Evolutionary conservation across 1,140 invertebrate genomes (phyloP).

Genomic region (Ceratina australensis): DNA sequence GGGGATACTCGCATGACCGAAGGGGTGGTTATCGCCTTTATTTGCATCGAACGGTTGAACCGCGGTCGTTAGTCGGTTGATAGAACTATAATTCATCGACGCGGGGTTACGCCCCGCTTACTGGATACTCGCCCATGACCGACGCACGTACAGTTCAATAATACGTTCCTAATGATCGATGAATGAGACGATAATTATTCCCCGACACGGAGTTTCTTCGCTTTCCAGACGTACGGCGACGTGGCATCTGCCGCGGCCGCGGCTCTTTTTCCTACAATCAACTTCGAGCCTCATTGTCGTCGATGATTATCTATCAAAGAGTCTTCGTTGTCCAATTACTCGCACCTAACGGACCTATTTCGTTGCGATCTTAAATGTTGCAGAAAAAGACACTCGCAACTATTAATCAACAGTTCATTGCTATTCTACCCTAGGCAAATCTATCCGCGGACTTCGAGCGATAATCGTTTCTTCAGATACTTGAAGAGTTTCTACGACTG

Average conservation of each 20-base stretch:
- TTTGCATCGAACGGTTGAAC: constrained; percentile 39
- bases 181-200: constrained; percentile 69
- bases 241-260: constrained; percentile 21
- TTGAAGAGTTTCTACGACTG: neutral
- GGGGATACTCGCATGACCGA: neutral
- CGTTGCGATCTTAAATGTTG: constrained; percentile 16
- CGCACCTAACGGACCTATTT: neutral
- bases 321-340: neutral
- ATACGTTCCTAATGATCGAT: constrained; percentile 66
- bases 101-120: constrained; percentile 49
- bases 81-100: constrained; percentile 52
- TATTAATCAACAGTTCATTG: constrained; percentile 1
- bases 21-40: constrained; percentile 50
- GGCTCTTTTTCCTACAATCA: constrained; percentile 44
- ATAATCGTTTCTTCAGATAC: neutral
- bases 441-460: neutral
- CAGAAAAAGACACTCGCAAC: neutral
- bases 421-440: neutral
- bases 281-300: constrained; percentile 39
- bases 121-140: constrained; percentile 54
- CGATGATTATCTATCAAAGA: constrained; percentile 35
- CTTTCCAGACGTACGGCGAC: constrained; percentile 21
- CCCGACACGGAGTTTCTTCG: neutral
- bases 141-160: constrained; percentile 57
- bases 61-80: constrained; percentile 46